Evolutionary conservation across 2,888 invertebrate species (phyloP), one percentile per base, ranked within the genome.

Genomic region (Caenorhabditis sp.): DNA sequence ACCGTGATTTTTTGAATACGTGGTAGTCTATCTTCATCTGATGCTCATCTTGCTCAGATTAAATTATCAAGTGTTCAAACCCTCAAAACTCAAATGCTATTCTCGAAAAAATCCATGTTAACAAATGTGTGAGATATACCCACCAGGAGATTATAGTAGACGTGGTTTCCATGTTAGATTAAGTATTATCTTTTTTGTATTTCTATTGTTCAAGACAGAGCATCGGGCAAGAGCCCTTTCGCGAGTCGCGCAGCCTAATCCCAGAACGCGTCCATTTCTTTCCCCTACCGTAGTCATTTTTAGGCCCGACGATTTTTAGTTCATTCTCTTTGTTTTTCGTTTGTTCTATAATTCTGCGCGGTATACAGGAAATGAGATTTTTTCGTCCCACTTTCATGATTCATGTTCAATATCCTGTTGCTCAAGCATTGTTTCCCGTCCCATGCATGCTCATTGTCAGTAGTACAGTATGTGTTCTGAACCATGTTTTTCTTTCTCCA

Each of bases 201-300:
- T 54, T 26, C 14, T 12, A 8, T 54, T 54, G 12, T 12, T 14
- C 14, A 12, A 54, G 24, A 26, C 24, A 26, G 26, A 38, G 31
- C 8, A 6, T 38, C 12, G 10, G 12, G 2, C 38, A 12, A 54
- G 19, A 26, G 14, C 26, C 22, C 19, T 24, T 26, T 19, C 16
- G 5, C 44, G 0, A n/a, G n/a, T 19, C 19, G n/a, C n/a, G n/a
- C n/a, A n/a, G n/a, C 6, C 19, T 47, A 19, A 19, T 19, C 38
- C 19, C 6, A 19, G 6, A n/a, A 47, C 19, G 7, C n/a, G 19
- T 47, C 19, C 47, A 19, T 47, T 44, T 10, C 16, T 5, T 44
- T 47, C 19, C 4, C 5, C 19, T 58, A 59, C 59, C 35, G 59
- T 59, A 59, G 59, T 59, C 38, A 59, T 59, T 59, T 59, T 59